Conservation (phyloP, 2,113 vertebrate species). For the Camelus dromedarius region DNA sequence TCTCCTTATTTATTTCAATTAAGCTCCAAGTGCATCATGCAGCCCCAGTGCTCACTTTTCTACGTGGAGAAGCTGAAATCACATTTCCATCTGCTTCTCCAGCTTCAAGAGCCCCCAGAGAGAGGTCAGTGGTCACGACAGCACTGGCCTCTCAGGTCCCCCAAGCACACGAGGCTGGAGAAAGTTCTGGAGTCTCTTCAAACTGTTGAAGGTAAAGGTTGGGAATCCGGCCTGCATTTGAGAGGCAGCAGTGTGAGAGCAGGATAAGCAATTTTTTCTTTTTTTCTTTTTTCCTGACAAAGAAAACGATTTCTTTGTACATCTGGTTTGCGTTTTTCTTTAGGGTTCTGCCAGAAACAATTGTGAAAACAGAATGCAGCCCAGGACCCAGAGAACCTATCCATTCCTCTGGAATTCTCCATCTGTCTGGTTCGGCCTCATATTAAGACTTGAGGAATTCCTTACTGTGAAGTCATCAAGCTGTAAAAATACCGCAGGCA, state of each 20-base stretch:
- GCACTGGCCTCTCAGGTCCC: not conserved
- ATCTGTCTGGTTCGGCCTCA: constrained; percentile 71
- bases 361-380: constrained; percentile 87
- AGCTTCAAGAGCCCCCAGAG: not conserved
- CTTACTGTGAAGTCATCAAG: constrained; percentile 49
- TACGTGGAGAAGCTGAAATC: not conserved
- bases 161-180: not conserved
- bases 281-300: constrained; percentile 78
- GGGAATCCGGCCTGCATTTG: constrained; percentile 72
- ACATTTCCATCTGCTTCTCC: constrained; percentile 53
- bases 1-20: constrained; percentile 63
- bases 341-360: constrained; percentile 88
- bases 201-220: constrained; percentile 43
- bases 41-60: not conserved
- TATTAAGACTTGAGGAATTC: constrained; percentile 72
- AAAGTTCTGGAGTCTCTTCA: not conserved
- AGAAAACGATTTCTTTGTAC: constrained; percentile 86
- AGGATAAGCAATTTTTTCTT: constrained; percentile 75
- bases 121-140: not conserved
- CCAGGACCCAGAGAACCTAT: constrained; percentile 78
- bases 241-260: constrained; percentile 35
- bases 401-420: constrained; percentile 86
- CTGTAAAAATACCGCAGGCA: not conserved
- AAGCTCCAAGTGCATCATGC: not conserved
- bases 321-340: constrained; percentile 91